Conservation (phyloP, 2,888 invertebrate species). For the Chalcis sispes region DNA sequence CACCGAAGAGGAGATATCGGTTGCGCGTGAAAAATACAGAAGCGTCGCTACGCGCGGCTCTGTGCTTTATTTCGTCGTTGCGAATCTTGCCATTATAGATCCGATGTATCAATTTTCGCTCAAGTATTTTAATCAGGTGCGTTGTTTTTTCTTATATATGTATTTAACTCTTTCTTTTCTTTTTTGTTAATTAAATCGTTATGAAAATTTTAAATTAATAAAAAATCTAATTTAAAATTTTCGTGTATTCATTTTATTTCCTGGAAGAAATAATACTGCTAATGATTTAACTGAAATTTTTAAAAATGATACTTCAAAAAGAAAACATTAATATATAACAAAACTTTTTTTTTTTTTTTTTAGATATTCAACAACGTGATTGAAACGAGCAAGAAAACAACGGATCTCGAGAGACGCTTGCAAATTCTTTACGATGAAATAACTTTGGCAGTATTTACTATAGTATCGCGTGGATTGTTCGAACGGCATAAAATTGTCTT, state of each 20-base stretch:
- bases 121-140: slow-evolving; percentile 88
- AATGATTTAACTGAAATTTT: not conserved
- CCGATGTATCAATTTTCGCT: slow-evolving; percentile 98
- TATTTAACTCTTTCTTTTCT: no score
- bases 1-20: slow-evolving; percentile 90
- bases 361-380: slow-evolving; percentile 90
- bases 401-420: slow-evolving; percentile 83
- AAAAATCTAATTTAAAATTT: no score
- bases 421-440: slow-evolving; percentile 85
- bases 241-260: no score
- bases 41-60: slow-evolving; percentile 92
- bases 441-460: slow-evolving; percentile 88
- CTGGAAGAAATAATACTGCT: no score
- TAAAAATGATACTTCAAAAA: not conserved
- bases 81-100: slow-evolving; percentile 91
- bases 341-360: slow-evolving; percentile 51
- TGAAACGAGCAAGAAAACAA: slow-evolving; percentile 83
- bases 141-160: no score
- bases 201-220: not conserved
- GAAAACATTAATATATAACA: not conserved
- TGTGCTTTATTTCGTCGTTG: slow-evolving; percentile 93
- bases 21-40: slow-evolving; percentile 91
- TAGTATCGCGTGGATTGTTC: slow-evolving; percentile 92
- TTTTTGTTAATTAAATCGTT: no score
- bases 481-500: slow-evolving; percentile 94